A percentile compares a stretch with the other conserved stretches of the same genome.
Evolutionary conservation across 1,140 invertebrate species (phyloP).

Genomic region (Pteromalus puparum): DNA sequence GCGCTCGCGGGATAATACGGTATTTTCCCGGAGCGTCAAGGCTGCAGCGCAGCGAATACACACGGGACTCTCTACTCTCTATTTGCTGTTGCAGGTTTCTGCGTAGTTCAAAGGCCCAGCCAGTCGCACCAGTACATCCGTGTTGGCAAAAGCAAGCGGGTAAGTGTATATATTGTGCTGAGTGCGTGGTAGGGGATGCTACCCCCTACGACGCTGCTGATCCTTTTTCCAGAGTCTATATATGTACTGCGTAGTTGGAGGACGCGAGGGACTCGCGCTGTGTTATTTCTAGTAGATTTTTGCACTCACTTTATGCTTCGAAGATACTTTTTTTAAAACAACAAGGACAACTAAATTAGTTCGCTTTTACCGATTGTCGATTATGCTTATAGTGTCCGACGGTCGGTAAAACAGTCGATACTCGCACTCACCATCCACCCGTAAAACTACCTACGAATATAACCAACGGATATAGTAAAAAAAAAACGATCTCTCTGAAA

Average conservation of each 20-base stretch:
- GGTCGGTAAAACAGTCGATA: not conserved
- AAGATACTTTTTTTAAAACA: too few species aligned
- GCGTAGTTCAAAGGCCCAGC: conserved; percentile 86
- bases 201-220: not conserved
- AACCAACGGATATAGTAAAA: not conserved
- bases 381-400: not conserved
- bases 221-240: not conserved
- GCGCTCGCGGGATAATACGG: conserved; percentile 25
- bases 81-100: conserved; percentile 79
- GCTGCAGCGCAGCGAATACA: not conserved
- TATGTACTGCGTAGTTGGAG: not conserved
- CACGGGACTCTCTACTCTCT: not conserved
- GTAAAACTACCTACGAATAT: not conserved
- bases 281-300: not conserved
- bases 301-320: not conserved
- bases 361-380: not conserved
- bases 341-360: not conserved
- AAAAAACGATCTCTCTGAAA: conserved; percentile 9
- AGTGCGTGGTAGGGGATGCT: conserved; percentile 39
- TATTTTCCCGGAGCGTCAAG: conserved; percentile 1
- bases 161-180: conserved; percentile 72
- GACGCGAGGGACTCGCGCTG: not conserved
- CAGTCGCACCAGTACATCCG: conserved; percentile 84
- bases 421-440: not conserved
- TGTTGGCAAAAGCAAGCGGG: conserved; percentile 84